phyloP scores from a whole-genome alignment of 2,113 vertebrate genomes.

The Pseudonaja textilis region DNA sequence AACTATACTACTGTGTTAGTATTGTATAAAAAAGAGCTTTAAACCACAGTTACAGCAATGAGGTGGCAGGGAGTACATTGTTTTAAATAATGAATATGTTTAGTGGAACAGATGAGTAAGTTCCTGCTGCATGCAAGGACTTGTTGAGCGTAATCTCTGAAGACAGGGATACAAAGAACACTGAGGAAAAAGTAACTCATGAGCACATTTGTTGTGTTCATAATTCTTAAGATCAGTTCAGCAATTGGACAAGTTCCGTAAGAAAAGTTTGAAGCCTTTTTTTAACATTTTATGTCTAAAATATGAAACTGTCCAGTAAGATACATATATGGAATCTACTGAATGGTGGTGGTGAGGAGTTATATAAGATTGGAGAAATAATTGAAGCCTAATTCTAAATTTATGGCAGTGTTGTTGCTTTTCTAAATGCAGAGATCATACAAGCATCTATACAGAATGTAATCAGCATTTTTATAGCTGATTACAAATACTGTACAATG shows the following conservation, averaged over 20 bases:
- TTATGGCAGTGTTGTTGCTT: neutral
- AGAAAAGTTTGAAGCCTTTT: neutral
- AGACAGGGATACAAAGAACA: neutral
- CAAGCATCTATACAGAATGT: neutral
- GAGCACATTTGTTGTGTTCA: neutral
- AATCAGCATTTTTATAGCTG: neutral
- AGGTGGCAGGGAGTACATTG: neutral
- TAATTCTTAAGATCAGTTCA: neutral
- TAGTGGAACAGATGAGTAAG: neutral
- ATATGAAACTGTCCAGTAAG: neutral
- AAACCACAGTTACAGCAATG: neutral
- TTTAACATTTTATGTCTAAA: neutral
- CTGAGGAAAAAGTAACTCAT: neutral
- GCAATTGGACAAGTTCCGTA: neutral
- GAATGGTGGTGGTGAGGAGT: neutral
- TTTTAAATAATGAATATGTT: neutral
- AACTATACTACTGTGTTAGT: neutral
- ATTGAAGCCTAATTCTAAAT: neutral
- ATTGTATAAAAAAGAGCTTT: neutral
- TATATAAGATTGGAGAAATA: neutral
- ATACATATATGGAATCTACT: neutral
- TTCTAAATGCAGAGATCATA: neutral
- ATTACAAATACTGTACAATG: neutral
- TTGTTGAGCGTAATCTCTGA: neutral
- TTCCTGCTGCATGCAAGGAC: conserved; percentile 7